phyloP scores from a whole-genome alignment of 2,113 vertebrate genomes.

The Epinephelus lanceolatus region DNA sequence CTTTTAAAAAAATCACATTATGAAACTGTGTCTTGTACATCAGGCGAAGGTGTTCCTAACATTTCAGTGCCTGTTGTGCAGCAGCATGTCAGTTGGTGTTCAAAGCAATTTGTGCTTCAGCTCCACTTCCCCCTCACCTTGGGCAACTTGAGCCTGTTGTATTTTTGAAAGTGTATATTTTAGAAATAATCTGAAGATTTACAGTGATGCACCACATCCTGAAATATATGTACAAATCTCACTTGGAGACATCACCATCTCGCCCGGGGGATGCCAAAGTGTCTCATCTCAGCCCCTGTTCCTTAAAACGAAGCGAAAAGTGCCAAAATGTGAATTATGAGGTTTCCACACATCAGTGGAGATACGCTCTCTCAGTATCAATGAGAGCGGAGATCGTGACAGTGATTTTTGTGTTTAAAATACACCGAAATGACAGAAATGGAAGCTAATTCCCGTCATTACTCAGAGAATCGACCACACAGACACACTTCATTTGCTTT shows the following conservation, averaged over 20 bases:
- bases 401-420: slow-evolving; percentile 3
- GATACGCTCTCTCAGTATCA: background rate
- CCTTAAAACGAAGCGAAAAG: slow-evolving; percentile 29
- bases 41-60: background rate
- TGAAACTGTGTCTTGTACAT: background rate
- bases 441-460: slow-evolving; percentile 20
- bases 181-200: slow-evolving; percentile 44
- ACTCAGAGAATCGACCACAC: slow-evolving; percentile 12
- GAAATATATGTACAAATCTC: slow-evolving; percentile 22
- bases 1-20: background rate
- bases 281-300: slow-evolving; percentile 20
- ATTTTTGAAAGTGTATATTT: slow-evolving; percentile 40
- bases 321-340: background rate
- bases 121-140: slow-evolving; percentile 43
- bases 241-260: slow-evolving; percentile 34
- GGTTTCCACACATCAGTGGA: slow-evolving; percentile 9
- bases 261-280: slow-evolving; percentile 43
- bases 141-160: slow-evolving; percentile 18
- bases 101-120: slow-evolving; percentile 10
- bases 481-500: slow-evolving; percentile 37
- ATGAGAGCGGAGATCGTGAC: background rate
- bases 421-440: background rate
- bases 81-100: background rate
- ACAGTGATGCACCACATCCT: slow-evolving; percentile 5
- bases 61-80: background rate